Evolutionary conservation across 1,140 invertebrate genomes (phyloP).

Genomic region (Gyrodactylus salaris): DNA sequence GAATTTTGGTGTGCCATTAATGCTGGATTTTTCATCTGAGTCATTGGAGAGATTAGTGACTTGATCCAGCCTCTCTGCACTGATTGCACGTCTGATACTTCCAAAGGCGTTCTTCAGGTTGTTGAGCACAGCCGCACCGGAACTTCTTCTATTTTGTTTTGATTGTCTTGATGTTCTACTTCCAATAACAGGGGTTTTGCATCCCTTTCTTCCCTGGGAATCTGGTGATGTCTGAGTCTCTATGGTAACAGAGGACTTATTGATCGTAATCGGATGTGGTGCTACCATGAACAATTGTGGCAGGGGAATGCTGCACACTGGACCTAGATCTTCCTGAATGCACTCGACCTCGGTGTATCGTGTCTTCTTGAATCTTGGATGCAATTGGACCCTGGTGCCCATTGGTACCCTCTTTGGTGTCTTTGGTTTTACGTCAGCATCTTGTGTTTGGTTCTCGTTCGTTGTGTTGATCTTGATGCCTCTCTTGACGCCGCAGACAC

Average conservation of each 20-base stretch:
- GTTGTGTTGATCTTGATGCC: too few species aligned
- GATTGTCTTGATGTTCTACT: not conserved
- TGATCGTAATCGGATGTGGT: not conserved
- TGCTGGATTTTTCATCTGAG: not conserved
- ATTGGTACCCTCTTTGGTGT: not conserved
- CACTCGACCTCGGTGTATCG: not conserved
- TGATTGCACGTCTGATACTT: not conserved
- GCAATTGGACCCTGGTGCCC: not conserved
- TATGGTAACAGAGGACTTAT: not conserved
- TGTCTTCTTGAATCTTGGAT: not conserved
- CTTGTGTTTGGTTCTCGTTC: not conserved
- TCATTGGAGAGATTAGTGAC: not conserved
- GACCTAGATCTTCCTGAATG: not conserved
- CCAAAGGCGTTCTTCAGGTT: not conserved
- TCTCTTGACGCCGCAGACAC: not conserved
- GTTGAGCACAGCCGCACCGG: not conserved
- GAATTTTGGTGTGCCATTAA: not conserved
- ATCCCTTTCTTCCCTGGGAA: not conserved
- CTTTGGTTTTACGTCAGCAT: too few species aligned
- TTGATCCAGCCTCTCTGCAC: not conserved
- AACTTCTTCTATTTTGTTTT: not conserved
- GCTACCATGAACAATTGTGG: not conserved
- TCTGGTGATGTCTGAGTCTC: not conserved
- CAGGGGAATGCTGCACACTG: not conserved
- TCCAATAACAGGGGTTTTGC: not conserved